phyloP scores from a whole-genome alignment of 2,888 invertebrate species.

The Drosophila paranaensis region DNA sequence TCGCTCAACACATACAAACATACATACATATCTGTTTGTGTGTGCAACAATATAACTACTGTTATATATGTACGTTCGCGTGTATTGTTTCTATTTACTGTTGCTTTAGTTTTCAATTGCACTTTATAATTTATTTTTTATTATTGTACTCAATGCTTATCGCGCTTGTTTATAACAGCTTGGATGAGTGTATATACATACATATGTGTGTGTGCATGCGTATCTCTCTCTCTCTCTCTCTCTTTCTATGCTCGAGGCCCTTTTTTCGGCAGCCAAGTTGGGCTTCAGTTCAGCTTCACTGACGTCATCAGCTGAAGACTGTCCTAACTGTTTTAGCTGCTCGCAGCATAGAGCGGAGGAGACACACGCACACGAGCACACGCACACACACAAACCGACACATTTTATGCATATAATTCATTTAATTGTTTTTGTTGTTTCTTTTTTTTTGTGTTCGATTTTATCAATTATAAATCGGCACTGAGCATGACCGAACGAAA shows the following conservation, averaged over 20 bases:
- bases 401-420: constrained; percentile 27
- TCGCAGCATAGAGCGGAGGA: constrained; percentile 7
- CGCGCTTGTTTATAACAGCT: constrained; percentile 25
- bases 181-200: background rate
- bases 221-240: background rate
- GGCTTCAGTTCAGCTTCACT: constrained; percentile 21
- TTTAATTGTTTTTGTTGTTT: constrained; percentile 34
- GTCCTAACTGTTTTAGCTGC: background rate
- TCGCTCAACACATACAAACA: constrained; percentile 4
- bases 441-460: constrained; percentile 36
- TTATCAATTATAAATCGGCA: constrained; percentile 67
- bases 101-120: constrained; percentile 59
- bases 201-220: background rate
- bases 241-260: constrained; percentile 24
- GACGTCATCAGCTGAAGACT: constrained; percentile 40
- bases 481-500: constrained; percentile 65
- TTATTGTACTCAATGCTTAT: constrained; percentile 48
- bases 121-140: constrained; percentile 53
- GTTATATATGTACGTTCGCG: background rate
- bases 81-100: constrained; percentile 36
- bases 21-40: background rate
- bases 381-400: background rate
- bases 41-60: constrained; percentile 7
- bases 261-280: constrained; percentile 11
- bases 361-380: background rate